phyloP scores from a whole-genome alignment of 2,888 invertebrate species.

The Rhingia campestris region DNA sequence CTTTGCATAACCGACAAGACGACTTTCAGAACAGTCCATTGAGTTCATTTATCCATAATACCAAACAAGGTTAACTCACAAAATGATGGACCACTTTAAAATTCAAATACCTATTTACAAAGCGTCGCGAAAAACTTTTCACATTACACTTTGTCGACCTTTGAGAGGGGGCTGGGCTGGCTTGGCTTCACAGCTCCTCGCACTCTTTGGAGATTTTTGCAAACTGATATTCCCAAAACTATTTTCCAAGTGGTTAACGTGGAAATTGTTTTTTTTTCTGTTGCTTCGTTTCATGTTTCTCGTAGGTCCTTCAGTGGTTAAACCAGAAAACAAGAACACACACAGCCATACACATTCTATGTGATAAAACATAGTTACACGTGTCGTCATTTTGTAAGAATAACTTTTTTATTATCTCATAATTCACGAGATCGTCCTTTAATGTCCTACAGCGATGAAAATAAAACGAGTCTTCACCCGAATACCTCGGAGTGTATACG shows the following conservation, averaged over 20 bases:
- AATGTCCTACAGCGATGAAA: slow-evolving; percentile 71
- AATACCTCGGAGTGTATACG: slow-evolving; percentile 42
- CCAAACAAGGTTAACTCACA: slow-evolving; percentile 3
- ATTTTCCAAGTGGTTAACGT: slow-evolving; percentile 68
- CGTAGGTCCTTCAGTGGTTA: too few relatives aligned
- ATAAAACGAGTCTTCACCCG: slow-evolving; percentile 66
- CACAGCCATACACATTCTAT: background rate
- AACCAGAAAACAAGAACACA: background rate
- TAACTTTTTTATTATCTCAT: slow-evolving; percentile 74
- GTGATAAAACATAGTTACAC: slow-evolving; percentile 71
- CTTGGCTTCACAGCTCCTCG: background rate
- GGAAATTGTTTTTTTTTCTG: slow-evolving; percentile 52
- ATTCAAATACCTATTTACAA: slow-evolving; percentile 38
- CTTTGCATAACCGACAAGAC: background rate
- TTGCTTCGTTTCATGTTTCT: background rate
- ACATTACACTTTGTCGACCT: slow-evolving; percentile 42
- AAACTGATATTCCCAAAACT: slow-evolving; percentile 51
- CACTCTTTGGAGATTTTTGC: background rate
- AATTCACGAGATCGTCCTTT: slow-evolving; percentile 73
- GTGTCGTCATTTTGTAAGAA: slow-evolving; percentile 73
- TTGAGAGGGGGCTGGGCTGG: background rate
- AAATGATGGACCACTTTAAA: slow-evolving; percentile 38
- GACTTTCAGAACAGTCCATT: slow-evolving; percentile 9
- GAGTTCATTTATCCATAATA: slow-evolving; percentile 3
- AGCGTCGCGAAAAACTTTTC: slow-evolving; percentile 38